These are phyloP conservation scores for Drosophila navojoa DNA, from an alignment of 1,140 invertebrate species.

Conservation along the genomic window DNA sequence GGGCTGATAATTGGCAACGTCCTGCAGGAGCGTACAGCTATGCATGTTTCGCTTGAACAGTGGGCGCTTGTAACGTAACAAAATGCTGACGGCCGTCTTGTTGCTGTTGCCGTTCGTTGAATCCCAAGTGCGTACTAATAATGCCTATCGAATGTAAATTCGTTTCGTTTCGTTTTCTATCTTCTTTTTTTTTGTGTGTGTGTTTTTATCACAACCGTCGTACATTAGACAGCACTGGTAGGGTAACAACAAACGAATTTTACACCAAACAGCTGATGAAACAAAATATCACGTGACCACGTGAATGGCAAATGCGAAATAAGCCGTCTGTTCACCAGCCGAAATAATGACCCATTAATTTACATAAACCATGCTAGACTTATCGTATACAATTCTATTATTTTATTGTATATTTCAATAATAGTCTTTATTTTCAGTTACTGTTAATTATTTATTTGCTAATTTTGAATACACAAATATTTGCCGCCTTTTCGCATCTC, in stretches of 20 bases:
- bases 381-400: background rate
- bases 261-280: constrained; percentile 35
- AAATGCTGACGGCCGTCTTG: constrained; percentile 45
- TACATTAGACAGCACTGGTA: constrained; percentile 48
- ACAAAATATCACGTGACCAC: constrained; percentile 3
- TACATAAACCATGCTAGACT: background rate
- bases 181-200: background rate
- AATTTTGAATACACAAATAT: background rate
- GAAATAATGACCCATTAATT: background rate
- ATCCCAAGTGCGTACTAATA: constrained; percentile 39
- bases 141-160: constrained; percentile 32
- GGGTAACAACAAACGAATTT: constrained; percentile 48
- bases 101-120: constrained; percentile 4
- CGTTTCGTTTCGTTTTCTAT: constrained; percentile 18
- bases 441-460: background rate
- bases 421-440: background rate
- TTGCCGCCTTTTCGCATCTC: background rate
- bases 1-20: constrained; percentile 89
- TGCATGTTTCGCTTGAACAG: constrained; percentile 45
- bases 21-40: constrained; percentile 82
- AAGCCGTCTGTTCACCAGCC: background rate
- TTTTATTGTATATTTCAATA: background rate
- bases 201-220: constrained; percentile 45
- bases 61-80: constrained; percentile 33
- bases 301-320: constrained; percentile 10